phyloP scores from a whole-genome alignment of 2,888 invertebrate species.

The Spilosoma lubricipeda region DNA sequence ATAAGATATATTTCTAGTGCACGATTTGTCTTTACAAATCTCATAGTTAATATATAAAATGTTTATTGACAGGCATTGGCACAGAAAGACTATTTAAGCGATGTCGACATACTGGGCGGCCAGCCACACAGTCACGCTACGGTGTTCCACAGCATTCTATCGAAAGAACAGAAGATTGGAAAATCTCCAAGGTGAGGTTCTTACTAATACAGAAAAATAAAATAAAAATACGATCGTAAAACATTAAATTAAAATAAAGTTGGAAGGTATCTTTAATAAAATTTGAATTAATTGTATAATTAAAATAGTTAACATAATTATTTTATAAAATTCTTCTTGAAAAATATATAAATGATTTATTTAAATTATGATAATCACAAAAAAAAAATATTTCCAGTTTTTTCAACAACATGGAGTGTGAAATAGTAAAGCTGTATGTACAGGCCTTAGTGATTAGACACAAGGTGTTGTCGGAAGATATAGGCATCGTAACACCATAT shows the following conservation, averaged over 20 bases:
- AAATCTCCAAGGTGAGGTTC: slow-evolving; percentile 59
- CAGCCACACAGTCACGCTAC: slow-evolving; percentile 52
- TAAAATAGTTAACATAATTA: not conserved
- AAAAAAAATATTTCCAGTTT: slow-evolving; percentile 58
- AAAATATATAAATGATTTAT: not conserved
- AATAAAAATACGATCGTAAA: not conserved
- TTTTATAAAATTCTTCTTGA: not conserved
- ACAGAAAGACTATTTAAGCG: slow-evolving; percentile 52
- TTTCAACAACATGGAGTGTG: slow-evolving; percentile 93
- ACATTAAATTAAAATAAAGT: not conserved
- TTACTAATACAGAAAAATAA: not conserved
- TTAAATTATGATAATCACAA: too few relatives aligned
- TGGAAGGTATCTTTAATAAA: too few relatives aligned
- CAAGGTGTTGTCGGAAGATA: slow-evolving; percentile 87
- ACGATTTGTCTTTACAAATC: too few relatives aligned
- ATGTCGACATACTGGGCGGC: slow-evolving; percentile 51
- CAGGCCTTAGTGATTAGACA: slow-evolving; percentile 86
- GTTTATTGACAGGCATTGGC: slow-evolving; percentile 52
- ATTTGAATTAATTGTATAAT: too few relatives aligned
- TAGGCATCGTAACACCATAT: slow-evolving; percentile 97
- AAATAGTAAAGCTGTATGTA: slow-evolving; percentile 80
- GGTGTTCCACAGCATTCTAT: slow-evolving; percentile 63
- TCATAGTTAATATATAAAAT: not conserved
- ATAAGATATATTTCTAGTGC: too few relatives aligned
- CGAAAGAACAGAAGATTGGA: slow-evolving; percentile 54